phyloP scores from a whole-genome alignment of 1,140 invertebrate species.

The Sminthurides bifidus region DNA sequence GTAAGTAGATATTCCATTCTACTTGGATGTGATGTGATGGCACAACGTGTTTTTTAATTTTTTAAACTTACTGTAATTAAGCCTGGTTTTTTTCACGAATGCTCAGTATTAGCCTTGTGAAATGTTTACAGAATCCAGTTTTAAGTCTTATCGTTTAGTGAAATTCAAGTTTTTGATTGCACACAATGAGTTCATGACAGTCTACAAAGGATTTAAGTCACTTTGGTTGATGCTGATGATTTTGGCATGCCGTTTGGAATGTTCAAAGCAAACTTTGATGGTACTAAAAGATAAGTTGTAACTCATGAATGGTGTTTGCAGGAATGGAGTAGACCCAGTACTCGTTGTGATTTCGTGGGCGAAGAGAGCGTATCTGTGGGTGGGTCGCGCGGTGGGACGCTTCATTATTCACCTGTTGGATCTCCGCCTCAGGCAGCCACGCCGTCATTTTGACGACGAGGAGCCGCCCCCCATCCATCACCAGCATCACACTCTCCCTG shows the following conservation, averaged over 20 bases:
- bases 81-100: not conserved
- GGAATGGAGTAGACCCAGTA: conserved; percentile 32
- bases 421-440: conserved; percentile 30
- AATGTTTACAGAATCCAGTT: not conserved
- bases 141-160: conserved; percentile 2
- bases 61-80: not conserved
- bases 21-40: not conserved
- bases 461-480: conserved; percentile 32
- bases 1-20: conserved; percentile 17
- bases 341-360: conserved; percentile 32
- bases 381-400: conserved; percentile 22
- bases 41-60: not conserved
- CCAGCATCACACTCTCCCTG: conserved; percentile 34
- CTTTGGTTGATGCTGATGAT: too few species aligned
- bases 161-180: not conserved
- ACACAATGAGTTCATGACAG: not conserved
- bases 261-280: too few species aligned
- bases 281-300: too few species aligned
- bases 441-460: conserved; percentile 31
- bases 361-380: conserved; percentile 31
- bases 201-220: too few species aligned
- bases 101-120: not conserved
- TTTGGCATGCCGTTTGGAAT: too few species aligned
- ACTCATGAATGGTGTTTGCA: too few species aligned
- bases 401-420: conserved; percentile 31